Percentiles rank a stretch among this genome's conserved stretches.
phyloP scores from a whole-genome alignment of 2,888 invertebrate genomes.

The Cheilosia pagana region DNA sequence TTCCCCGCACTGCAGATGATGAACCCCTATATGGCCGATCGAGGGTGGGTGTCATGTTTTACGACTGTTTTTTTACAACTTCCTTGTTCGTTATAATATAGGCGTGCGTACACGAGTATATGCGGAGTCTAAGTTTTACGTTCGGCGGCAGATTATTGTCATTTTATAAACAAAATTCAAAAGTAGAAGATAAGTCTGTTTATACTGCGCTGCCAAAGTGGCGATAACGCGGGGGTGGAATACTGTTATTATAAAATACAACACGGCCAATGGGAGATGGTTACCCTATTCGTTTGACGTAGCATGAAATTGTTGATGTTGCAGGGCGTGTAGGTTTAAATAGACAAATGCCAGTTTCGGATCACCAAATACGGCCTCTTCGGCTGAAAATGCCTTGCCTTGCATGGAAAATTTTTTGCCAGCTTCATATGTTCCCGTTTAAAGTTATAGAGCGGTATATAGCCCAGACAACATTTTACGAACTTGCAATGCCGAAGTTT shows the following conservation, averaged over 20 bases:
- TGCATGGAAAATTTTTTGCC: no score
- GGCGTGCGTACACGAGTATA: conserved; percentile 19
- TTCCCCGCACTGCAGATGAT: conserved; percentile 39
- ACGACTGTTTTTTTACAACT: conserved; percentile 49
- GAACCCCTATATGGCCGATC: conserved; percentile 9
- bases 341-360: no score
- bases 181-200: conserved; percentile 38
- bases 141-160: conserved; percentile 54
- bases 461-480: no score
- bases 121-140: conserved; percentile 30
- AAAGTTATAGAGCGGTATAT: no score
- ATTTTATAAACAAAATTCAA: conserved; percentile 46
- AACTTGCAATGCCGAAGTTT: no score
- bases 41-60: conserved; percentile 38
- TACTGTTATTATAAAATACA: background rate
- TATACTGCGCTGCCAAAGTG: background rate
- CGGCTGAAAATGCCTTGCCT: no score
- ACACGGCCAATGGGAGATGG: background rate
- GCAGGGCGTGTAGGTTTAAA: no score
- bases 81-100: conserved; percentile 8
- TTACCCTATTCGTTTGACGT: no score
- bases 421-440: no score
- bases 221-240: background rate
- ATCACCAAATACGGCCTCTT: no score
- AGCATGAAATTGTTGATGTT: no score